These are phyloP conservation scores for Asbolus verrucosus DNA, from an alignment of 1,140 invertebrate species.

Conservation along the genomic window DNA sequence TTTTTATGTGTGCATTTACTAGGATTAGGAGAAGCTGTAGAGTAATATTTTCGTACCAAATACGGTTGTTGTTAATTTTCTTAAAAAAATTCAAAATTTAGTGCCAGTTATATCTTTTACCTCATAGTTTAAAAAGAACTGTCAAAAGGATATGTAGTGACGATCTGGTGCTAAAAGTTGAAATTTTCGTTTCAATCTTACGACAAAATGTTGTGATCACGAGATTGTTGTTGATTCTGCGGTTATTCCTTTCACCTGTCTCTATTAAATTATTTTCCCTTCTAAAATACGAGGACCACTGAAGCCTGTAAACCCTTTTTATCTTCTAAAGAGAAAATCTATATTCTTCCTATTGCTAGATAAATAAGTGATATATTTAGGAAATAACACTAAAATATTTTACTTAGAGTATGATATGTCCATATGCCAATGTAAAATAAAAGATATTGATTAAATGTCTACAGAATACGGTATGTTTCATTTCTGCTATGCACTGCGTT, in stretches of 20 bases:
- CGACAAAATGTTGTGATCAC: conserved; percentile 28
- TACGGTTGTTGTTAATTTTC: conserved; percentile 20
- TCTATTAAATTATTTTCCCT: conserved; percentile 18
- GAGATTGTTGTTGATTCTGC: conserved; percentile 33
- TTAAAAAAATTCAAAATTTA: conserved; percentile 21
- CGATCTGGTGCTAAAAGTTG: conserved; percentile 37
- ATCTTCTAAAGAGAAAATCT: conserved; percentile 51
- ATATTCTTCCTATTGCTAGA: conserved; percentile 58
- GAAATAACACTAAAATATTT: conserved; percentile 47
- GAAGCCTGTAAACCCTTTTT: conserved; percentile 44
- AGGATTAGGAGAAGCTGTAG: conserved; percentile 43
- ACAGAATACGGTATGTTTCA: not conserved
- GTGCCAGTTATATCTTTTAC: not conserved
- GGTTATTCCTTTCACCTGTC: not conserved
- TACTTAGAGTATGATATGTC: conserved; percentile 44
- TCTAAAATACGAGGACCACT: conserved; percentile 49
- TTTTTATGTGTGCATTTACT: conserved; percentile 52
- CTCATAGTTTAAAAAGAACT: conserved; percentile 22
- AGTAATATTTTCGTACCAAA: conserved; percentile 53
- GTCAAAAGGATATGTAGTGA: conserved; percentile 13
- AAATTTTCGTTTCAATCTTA: conserved; percentile 12
- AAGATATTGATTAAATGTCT: conserved; percentile 54
- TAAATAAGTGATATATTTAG: conserved; percentile 52
- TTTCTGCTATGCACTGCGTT: not conserved
- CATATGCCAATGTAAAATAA: conserved; percentile 52